These are phyloP conservation scores for Poeciliopsis presidionis DNA, from an alignment of 2,797 vertebrate genomes.

Conservation along the genomic window DNA sequence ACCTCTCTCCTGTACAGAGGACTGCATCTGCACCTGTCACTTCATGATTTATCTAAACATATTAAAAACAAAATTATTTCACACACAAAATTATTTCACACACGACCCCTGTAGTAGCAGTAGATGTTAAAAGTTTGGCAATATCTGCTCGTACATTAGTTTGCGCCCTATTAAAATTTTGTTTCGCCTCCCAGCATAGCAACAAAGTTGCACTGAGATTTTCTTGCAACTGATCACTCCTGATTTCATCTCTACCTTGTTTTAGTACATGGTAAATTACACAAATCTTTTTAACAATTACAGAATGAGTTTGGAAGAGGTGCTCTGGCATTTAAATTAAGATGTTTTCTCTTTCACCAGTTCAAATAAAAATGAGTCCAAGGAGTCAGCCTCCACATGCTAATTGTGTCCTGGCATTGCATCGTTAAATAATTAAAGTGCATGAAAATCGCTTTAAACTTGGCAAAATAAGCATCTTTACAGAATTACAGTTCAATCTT, in stretches of 20 bases:
- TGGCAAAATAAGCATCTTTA: not conserved
- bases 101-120: not conserved
- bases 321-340: not conserved
- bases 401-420: not conserved
- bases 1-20: no score
- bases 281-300: no score
- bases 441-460: not conserved
- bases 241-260: constrained; percentile 11
- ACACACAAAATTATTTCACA: not conserved
- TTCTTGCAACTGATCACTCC: not conserved
- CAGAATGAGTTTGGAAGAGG: not conserved
- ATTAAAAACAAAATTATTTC: not conserved
- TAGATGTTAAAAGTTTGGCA: not conserved
- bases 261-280: not conserved
- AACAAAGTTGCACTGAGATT: not conserved
- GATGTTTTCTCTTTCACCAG: not conserved
- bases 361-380: not conserved
- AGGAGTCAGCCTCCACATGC: no score
- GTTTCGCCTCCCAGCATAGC: not conserved
- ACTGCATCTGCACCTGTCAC: not conserved
- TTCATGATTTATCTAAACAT: not conserved
- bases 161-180: constrained; percentile 19
- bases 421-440: not conserved
- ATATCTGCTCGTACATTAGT: not conserved
- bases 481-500: not conserved